A percentile compares a stretch with the other conserved stretches of the same genome.
Conservation (phyloP, 1,140 invertebrate genomes). For the Drosophila santomea region DNA sequence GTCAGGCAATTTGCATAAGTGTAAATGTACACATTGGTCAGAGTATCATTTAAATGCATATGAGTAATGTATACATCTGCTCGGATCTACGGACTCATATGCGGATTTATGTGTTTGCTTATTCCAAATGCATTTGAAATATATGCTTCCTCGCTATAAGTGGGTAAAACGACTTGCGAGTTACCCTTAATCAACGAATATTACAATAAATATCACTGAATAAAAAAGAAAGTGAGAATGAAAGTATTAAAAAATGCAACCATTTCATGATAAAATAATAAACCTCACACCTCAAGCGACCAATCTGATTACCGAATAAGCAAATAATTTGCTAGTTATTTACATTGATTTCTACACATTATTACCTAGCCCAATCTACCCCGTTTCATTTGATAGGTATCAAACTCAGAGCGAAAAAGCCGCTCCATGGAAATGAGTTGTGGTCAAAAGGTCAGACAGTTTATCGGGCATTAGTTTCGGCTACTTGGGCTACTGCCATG, state of each 20-base stretch:
- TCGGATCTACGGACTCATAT: constrained; percentile 7
- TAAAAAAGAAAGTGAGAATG: too few relatives aligned
- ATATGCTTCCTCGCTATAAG: constrained; percentile 21
- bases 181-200: not conserved
- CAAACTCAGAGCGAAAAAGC: not conserved
- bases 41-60: constrained; percentile 32
- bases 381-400: not conserved
- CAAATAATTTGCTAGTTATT: too few relatives aligned
- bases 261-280: not conserved
- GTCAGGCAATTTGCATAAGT: constrained; percentile 36
- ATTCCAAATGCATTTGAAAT: constrained; percentile 43
- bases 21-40: constrained; percentile 3
- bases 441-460: constrained; percentile 54
- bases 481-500: constrained; percentile 51
- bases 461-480: constrained; percentile 52
- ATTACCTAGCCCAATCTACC: not conserved
- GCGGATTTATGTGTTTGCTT: constrained; percentile 38
- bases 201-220: too few relatives aligned
- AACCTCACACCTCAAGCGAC: too few relatives aligned
- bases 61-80: not conserved
- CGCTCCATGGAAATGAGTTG: constrained; percentile 38
- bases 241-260: too few relatives aligned
- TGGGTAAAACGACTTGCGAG: not conserved
- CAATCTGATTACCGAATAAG: not conserved
- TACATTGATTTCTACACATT: not conserved